These are phyloP conservation scores for Drosophila aff. DNA, from an alignment of 1,140 invertebrate genomes.

Conservation along the genomic window DNA sequence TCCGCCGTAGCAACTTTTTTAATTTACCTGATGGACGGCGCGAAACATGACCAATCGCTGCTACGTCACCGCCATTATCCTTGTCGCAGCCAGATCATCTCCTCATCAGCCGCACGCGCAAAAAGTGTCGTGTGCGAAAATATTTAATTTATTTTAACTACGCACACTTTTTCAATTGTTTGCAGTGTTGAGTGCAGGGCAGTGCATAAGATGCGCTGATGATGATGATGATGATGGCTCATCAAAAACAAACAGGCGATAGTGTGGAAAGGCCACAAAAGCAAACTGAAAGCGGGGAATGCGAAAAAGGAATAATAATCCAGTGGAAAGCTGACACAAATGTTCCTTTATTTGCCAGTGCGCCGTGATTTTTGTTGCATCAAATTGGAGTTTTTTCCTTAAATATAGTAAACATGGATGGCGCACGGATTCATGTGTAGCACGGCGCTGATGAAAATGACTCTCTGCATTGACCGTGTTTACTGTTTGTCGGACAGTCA, in stretches of 20 bases:
- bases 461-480: slow-evolving; percentile 48
- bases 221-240: slow-evolving; percentile 34
- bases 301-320: slow-evolving; percentile 7
- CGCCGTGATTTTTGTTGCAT: slow-evolving; percentile 46
- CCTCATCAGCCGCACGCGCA: slow-evolving; percentile 26
- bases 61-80: slow-evolving; percentile 13
- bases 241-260: slow-evolving; percentile 58
- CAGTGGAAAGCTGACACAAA: slow-evolving; percentile 33
- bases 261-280: slow-evolving; percentile 45
- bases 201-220: slow-evolving; percentile 38
- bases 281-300: slow-evolving; percentile 10
- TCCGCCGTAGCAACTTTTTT: slow-evolving; percentile 32
- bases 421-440: slow-evolving; percentile 51
- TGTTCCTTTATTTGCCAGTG: slow-evolving; percentile 40
- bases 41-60: slow-evolving; percentile 17
- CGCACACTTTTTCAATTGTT: slow-evolving; percentile 27
- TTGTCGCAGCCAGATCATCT: slow-evolving; percentile 34
- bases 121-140: slow-evolving; percentile 51
- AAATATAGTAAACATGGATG: slow-evolving; percentile 61
- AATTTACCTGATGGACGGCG: slow-evolving; percentile 57
- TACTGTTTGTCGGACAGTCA: slow-evolving; percentile 67
- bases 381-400: slow-evolving; percentile 55
- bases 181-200: slow-evolving; percentile 12
- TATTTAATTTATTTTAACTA: slow-evolving; percentile 65
- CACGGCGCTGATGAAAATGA: slow-evolving; percentile 56